Base-by-base conservation (phyloP, 2,888 invertebrate species). In the Pelosia muscerda region DNA sequence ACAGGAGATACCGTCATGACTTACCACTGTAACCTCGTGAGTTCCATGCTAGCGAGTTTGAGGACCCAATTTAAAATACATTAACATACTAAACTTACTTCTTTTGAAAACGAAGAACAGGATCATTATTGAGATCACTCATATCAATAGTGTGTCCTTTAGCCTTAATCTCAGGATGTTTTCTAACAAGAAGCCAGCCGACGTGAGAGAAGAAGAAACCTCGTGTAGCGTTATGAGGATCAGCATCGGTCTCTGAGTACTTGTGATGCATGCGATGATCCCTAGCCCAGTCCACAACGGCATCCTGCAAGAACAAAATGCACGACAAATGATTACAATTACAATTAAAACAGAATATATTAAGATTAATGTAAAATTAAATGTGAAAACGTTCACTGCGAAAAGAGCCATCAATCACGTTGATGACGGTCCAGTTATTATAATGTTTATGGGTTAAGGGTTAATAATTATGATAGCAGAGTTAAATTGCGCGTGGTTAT, bases 191-290 rank as follows among this genome's bases (percentile, higher is more conserved):
- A 71, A 99, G 94, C 99, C 99, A 99, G 69, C 99, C 99, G 68
- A 99, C 95, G 90, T 99, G 99, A 0, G 99, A 96, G 92, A 99
- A 99, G 96, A 99, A 99, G 95, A 99, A 99, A 4, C 99, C 99
- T 60, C 98, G 95, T 0, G 96, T 97, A 0, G 98, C 98, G 89
- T 98, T 98, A 89, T 98, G 98, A 0, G 98, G 98, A 92, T 99
- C 98, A 2, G 98, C 98, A 88, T 98, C 97, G 0, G 98, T 99
- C 88, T 99, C 98, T 25, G 97, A 97, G 95, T 97, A 98, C 89
- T 98, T 98, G 95, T 99, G 98, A 89, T 99, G 98, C 86, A 98
- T 97, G 78, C 98, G 95, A 92, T 97, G 97, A 85, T 97, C 97
- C 69, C 97, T 95, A 0, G 97, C 96, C 97, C 97, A 97, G 85